Evolutionary conservation across 2,888 invertebrate genomes (phyloP).

Genomic region (Pediacus dermestoides): DNA sequence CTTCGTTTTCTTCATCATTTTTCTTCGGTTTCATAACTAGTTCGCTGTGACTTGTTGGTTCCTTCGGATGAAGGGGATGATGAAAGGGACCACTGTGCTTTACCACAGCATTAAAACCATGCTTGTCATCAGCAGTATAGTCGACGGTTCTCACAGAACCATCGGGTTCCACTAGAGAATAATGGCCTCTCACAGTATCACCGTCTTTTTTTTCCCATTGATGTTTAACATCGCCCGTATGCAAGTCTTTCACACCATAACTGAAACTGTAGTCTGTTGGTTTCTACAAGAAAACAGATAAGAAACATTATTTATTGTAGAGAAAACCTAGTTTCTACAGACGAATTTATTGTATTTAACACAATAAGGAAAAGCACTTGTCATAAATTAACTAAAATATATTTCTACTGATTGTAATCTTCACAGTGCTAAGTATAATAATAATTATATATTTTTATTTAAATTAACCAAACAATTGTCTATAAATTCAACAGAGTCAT

Average conservation of each 20-base stretch:
- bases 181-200: slow-evolving; percentile 60
- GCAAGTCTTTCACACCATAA: slow-evolving; percentile 59
- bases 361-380: no score
- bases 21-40: slow-evolving; percentile 22
- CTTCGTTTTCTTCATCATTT: slow-evolving; percentile 7
- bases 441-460: no score
- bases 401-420: no score
- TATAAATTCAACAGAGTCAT: no score
- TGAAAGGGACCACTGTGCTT: slow-evolving; percentile 53
- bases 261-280: slow-evolving; percentile 60
- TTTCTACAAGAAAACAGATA: slow-evolving; percentile 50
- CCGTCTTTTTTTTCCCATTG: slow-evolving; percentile 63
- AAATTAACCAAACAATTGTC: no score
- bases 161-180: slow-evolving; percentile 66
- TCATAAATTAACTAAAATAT: no score
- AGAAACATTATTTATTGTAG: no score
- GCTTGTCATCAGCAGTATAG: slow-evolving; percentile 58
- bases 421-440: no score
- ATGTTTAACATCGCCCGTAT: slow-evolving; percentile 59
- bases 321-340: no score
- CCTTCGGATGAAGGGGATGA: slow-evolving; percentile 34
- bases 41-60: slow-evolving; percentile 33
- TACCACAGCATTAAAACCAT: slow-evolving; percentile 58
- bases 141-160: slow-evolving; percentile 61
- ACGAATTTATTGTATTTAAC: no score